Conservation (phyloP, 2,797 vertebrate genomes). For the Xerus rutilus region DNA sequence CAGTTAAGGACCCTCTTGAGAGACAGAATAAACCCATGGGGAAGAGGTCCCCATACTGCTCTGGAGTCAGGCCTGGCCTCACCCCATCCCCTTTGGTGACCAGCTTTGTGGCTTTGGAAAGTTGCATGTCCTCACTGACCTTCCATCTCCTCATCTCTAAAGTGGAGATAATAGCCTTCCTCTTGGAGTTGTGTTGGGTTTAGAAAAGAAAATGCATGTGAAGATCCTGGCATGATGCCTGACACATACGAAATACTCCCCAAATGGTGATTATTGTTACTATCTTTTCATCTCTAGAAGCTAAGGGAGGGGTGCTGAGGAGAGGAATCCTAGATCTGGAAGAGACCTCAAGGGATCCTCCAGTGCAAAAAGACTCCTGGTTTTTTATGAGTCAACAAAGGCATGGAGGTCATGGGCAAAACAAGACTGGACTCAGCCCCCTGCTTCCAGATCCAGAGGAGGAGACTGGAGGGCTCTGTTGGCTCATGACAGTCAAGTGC, state of each 20-base stretch:
- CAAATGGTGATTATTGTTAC: not conserved
- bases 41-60: not conserved
- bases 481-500: not conserved
- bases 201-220: not conserved
- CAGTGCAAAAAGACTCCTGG: not conserved
- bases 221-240: constrained; percentile 17
- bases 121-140: not conserved
- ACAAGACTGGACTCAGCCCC: not conserved
- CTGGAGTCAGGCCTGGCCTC: not conserved
- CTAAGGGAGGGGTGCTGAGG: not conserved
- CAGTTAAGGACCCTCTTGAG: not conserved
- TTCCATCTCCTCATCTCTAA: not conserved
- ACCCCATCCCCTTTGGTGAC: not conserved
- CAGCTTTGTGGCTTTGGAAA: not conserved
- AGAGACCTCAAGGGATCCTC: not conserved
- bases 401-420: not conserved
- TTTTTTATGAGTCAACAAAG: constrained; percentile 30
- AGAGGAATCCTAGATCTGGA: constrained; percentile 14
- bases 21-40: not conserved
- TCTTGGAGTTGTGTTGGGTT: not conserved
- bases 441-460: not conserved
- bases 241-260: not conserved
- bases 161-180: not conserved
- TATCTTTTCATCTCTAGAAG: not conserved
- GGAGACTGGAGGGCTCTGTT: not conserved